A percentile compares a stretch with the other conserved stretches of the same genome.
These are phyloP conservation scores for Pseudochirops cupreus DNA, from an alignment of 2,797 vertebrate species.

Conservation along the genomic window DNA sequence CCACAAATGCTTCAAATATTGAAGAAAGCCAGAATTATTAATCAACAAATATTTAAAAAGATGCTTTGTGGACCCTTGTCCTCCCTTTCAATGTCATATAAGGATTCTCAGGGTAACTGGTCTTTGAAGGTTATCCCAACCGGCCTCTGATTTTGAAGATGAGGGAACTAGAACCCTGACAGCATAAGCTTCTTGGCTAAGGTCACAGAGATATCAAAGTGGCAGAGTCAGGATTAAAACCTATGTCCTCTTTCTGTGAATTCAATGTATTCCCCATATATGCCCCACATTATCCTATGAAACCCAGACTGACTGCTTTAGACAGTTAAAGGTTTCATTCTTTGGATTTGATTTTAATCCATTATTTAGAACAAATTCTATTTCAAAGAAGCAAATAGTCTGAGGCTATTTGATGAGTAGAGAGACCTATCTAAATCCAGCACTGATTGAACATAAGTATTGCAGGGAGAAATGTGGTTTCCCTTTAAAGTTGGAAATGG, in stretches of 20 bases:
- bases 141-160: background rate
- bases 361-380: conserved; percentile 60
- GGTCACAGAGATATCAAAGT: background rate
- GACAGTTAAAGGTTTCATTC: conserved; percentile 61
- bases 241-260: background rate
- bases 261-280: background rate
- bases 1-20: background rate
- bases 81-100: background rate
- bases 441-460: conserved; percentile 63
- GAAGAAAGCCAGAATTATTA: background rate
- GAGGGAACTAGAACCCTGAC: background rate
- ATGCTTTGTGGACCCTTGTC: background rate
- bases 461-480: conserved; percentile 62
- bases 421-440: conserved; percentile 61
- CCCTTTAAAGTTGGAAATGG: conserved; percentile 62
- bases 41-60: background rate
- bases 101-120: background rate
- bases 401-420: conserved; percentile 74
- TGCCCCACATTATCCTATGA: background rate
- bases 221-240: background rate
- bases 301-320: conserved; percentile 42
- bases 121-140: background rate
- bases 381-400: conserved; percentile 67
- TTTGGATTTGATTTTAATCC: conserved; percentile 73
- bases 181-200: background rate